Percentiles rank a stretch among this genome's conserved stretches.
These are phyloP conservation scores for Odontothrips loti DNA, from an alignment of 2,888 invertebrate genomes.

Conservation along the genomic window DNA sequence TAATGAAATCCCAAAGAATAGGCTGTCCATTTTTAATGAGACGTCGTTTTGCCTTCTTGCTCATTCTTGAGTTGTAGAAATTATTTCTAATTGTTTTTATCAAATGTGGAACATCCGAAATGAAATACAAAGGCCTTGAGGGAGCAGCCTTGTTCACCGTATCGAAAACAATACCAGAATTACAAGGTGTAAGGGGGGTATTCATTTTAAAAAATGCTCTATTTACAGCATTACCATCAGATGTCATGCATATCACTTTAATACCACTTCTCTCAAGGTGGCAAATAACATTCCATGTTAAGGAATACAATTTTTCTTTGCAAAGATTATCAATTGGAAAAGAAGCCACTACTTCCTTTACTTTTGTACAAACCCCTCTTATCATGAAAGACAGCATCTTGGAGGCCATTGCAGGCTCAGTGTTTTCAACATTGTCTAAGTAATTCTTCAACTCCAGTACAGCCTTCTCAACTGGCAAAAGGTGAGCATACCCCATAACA, in stretches of 20 bases:
- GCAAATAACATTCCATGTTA: neutral
- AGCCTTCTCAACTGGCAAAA: neutral
- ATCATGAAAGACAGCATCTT: neutral
- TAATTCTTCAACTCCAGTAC: neutral
- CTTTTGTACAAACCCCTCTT: neutral
- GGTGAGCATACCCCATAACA: neutral
- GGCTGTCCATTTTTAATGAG: neutral
- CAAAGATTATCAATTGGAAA: neutral
- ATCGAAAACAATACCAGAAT: no score
- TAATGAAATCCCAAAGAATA: neutral
- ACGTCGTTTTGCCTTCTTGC: neutral
- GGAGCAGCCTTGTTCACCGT: neutral
- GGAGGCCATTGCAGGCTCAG: neutral
- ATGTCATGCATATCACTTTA: neutral
- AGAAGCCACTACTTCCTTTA: neutral
- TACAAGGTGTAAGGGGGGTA: no score
- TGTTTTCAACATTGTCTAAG: neutral
- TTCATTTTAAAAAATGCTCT: no score
- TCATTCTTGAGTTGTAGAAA: neutral
- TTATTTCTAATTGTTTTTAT: slow-evolving; percentile 2
- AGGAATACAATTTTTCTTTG: neutral
- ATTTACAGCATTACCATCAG: neutral
- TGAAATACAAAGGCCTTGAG: neutral
- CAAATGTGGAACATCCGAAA: neutral
- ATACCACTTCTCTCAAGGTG: neutral